Evolutionary conservation across 2,797 vertebrate species (phyloP), one percentile per base, ranked within the genome.

Genomic region (Coregonus ussuriensis): DNA sequence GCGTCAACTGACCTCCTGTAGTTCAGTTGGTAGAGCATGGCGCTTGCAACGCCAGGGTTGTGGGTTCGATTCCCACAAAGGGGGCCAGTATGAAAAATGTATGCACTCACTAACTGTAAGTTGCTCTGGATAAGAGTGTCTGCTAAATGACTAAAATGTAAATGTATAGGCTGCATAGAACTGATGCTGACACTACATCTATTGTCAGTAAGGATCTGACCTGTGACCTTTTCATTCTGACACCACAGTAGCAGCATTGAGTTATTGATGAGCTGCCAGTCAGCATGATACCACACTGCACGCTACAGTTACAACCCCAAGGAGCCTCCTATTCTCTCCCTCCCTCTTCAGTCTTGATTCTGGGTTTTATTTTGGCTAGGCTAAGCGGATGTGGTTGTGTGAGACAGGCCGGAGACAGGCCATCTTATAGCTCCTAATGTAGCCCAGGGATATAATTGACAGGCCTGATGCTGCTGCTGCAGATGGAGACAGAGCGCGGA

Each of bases 181-280:
- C 51, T 69, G 21, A 76, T 9, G 75, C n/a, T 7, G 0, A 67
- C 3, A 7, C 66, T 41, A 41, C 41, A 66, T 76, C 53, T 47
- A 69, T 37, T 68, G 74, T 72, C 82, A 63, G 53, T 0, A 3
- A 71, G 68, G 75, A 77, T 29, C 71, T 62, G 35, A 86, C 75
- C 84, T 87, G 77, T 83, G 76, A 72, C 80, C 77, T 83, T 84
- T 81, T 82, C 77, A 65, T 72, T 52, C 81, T 74, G 72, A 81
- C 1, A 62, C 51, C 74, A 87, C 74, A 4, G 72, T 65, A 54
- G 54, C 80, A 76, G 81, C 56, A 62, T 77, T 41, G 67, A 75
- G 80, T 72, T 87, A 87, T 88, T 90, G 86, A 91, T 83, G 62
- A 88, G 79, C 66, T 71, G 69, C 29, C 80, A 74, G 77, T 85